These are phyloP conservation scores for Monochamus saltuarius DNA, from an alignment of 1,140 invertebrate species.

Conservation along the genomic window DNA sequence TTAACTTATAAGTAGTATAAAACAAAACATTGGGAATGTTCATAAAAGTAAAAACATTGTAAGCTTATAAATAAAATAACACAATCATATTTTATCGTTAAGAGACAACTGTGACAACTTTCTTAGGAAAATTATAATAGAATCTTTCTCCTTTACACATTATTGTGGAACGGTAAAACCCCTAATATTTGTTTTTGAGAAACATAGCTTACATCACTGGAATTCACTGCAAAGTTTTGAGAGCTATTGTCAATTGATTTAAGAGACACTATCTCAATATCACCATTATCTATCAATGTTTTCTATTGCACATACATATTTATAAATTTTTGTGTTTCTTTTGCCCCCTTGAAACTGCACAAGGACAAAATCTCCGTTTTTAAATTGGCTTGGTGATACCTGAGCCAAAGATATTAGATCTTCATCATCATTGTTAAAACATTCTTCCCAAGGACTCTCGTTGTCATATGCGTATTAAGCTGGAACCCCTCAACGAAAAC, in stretches of 20 bases:
- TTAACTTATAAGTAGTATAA: no score
- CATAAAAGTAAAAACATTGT: no score
- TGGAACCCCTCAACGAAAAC: no score
- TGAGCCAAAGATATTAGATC: no score
- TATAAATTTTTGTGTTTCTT: conserved; percentile 12
- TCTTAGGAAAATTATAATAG: conserved; percentile 13
- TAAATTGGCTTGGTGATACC: no score
- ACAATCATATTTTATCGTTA: no score
- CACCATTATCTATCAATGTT: conserved; percentile 1
- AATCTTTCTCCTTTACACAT: conserved; percentile 14
- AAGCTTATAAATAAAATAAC: no score
- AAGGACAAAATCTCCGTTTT: conserved; percentile 13
- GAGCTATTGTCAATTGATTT: neutral
- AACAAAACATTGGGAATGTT: no score
- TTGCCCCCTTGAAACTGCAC: conserved; percentile 10
- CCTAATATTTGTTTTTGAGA: conserved; percentile 7
- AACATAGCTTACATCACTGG: conserved; percentile 4
- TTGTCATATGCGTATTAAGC: no score
- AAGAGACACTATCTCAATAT: conserved; percentile 4
- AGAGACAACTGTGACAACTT: no score
- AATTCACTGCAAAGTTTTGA: conserved; percentile 10
- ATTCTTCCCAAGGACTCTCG: no score
- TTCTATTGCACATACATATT: conserved; percentile 12
- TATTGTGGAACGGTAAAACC: conserved; percentile 9
- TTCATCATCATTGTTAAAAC: no score